Percentiles rank a stretch among this genome's conserved stretches.
These are phyloP conservation scores for Morpho deidamia DNA, from an alignment of 2,888 invertebrate genomes.

Conservation along the genomic window DNA sequence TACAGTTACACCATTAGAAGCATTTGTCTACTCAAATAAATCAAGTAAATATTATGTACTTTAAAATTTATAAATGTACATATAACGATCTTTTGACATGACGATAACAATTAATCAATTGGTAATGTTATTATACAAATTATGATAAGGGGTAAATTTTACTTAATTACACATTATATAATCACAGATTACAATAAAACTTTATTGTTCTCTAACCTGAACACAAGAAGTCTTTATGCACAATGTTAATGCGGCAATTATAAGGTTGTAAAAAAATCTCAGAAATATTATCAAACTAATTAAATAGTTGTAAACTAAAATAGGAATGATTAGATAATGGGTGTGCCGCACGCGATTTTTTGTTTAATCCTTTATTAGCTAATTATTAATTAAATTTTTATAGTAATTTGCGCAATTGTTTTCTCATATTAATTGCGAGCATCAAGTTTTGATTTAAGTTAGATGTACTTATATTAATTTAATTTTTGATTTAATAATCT, in stretches of 20 bases:
- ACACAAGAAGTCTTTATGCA: background rate
- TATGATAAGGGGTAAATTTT: background rate
- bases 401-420: no score
- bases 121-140: background rate
- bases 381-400: no score
- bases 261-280: slow-evolving; percentile 1
- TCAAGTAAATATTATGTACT: no score
- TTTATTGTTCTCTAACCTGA: slow-evolving; percentile 9
- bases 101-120: background rate
- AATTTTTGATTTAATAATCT: no score
- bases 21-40: no score
- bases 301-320: background rate
- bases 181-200: slow-evolving; percentile 4
- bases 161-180: slow-evolving; percentile 7
- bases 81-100: background rate
- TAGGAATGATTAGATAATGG: background rate
- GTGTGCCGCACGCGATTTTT: background rate
- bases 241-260: slow-evolving; percentile 4
- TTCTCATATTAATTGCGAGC: no score
- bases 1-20: no score
- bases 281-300: slow-evolving; percentile 4
- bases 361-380: no score
- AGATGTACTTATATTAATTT: no score
- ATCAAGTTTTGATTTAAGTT: no score
- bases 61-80: no score